Percentiles rank a stretch among this genome's conserved stretches.
Evolutionary conservation across 2,888 invertebrate species (phyloP).

Genomic region (Alitta virens): DNA sequence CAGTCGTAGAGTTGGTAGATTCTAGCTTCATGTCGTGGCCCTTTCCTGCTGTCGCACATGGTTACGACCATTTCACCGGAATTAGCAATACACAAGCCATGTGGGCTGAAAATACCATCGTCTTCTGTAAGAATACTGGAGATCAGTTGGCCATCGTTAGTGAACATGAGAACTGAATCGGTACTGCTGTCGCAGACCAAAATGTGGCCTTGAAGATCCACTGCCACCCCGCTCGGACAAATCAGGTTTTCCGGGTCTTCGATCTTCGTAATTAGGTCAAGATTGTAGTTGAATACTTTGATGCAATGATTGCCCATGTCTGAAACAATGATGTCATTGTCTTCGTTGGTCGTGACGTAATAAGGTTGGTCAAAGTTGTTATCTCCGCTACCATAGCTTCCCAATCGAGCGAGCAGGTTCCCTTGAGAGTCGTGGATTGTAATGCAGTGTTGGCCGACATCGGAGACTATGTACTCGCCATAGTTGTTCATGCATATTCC

Average conservation of each 20-base stretch:
- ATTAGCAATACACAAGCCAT: slow-evolving; percentile 1
- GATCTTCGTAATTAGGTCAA: slow-evolving; percentile 18
- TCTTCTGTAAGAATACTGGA: slow-evolving; percentile 7
- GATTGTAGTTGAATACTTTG: slow-evolving; percentile 20
- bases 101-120: slow-evolving; percentile 9
- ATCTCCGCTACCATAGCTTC: neutral
- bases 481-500: slow-evolving; percentile 6
- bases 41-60: neutral
- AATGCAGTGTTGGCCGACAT: slow-evolving; percentile 13
- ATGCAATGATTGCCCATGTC: slow-evolving; percentile 22
- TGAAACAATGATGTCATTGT: slow-evolving; percentile 24
- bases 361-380: slow-evolving; percentile 19
- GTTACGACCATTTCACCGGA: slow-evolving; percentile 8
- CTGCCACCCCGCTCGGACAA: slow-evolving; percentile 8
- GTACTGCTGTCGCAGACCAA: slow-evolving; percentile 9
- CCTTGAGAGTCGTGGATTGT: slow-evolving; percentile 11
- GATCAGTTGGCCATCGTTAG: slow-evolving; percentile 5
- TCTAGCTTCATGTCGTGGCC: slow-evolving; percentile 5
- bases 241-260: slow-evolving; percentile 6
- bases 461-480: slow-evolving; percentile 10
- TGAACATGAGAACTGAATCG: slow-evolving; percentile 10
- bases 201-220: slow-evolving; percentile 10
- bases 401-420: slow-evolving; percentile 3
- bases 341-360: slow-evolving; percentile 18
- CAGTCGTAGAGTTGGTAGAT: slow-evolving; percentile 13